Conservation (phyloP, 2,888 invertebrate genomes). For the Antheraea assamensis region DNA sequence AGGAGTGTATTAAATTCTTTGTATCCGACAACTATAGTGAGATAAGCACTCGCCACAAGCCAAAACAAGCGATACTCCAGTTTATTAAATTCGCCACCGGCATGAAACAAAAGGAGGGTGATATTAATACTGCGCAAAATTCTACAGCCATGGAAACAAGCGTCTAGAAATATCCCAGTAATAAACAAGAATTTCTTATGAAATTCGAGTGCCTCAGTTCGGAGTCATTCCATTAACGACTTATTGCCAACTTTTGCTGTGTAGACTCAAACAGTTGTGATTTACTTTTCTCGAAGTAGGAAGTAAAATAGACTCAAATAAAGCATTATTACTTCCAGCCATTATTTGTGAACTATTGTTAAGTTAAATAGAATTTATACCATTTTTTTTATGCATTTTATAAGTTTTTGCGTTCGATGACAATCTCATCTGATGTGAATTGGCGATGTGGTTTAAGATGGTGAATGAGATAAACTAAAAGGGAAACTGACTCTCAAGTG, state of each 20-base stretch:
- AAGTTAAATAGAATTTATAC: not conserved
- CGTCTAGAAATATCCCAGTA: slow-evolving; percentile 17
- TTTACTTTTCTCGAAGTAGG: slow-evolving; percentile 25
- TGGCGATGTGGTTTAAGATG: too few species aligned
- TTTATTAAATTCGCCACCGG: slow-evolving; percentile 24
- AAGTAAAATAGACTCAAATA: slow-evolving; percentile 20
- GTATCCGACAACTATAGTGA: not conserved
- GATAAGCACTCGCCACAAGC: slow-evolving; percentile 6
- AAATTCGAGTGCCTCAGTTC: slow-evolving; percentile 20
- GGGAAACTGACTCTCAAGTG: too few species aligned
- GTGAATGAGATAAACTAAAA: too few species aligned
- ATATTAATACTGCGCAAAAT: slow-evolving; percentile 24
- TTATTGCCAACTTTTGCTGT: slow-evolving; percentile 26
- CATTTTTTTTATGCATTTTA: too few species aligned
- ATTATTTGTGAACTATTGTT: not conserved
- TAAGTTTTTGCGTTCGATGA: too few species aligned
- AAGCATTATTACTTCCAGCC: slow-evolving; percentile 4
- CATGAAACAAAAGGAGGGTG: slow-evolving; percentile 19
- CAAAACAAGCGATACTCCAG: slow-evolving; percentile 13
- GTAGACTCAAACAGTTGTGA: slow-evolving; percentile 26
- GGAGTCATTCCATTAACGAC: slow-evolving; percentile 29
- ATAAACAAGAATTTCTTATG: slow-evolving; percentile 21
- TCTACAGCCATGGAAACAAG: slow-evolving; percentile 14
- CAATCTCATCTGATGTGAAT: too few species aligned
- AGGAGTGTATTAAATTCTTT: not conserved